Evolutionary conservation across 2,797 vertebrate species (phyloP).

Genomic region (Gymnothorax javanicus): DNA sequence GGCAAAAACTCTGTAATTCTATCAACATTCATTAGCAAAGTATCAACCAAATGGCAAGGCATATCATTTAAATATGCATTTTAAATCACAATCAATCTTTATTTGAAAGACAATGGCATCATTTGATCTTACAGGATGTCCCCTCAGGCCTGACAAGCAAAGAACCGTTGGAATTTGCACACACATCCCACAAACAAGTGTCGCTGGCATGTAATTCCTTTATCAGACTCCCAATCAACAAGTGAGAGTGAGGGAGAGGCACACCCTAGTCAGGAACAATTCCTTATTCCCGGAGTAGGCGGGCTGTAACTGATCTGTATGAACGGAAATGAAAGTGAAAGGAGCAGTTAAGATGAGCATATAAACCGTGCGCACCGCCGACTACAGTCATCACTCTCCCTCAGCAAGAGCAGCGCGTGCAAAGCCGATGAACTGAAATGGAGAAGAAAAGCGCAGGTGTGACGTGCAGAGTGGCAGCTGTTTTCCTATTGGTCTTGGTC

Average conservation of each 20-base stretch:
- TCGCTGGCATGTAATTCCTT: background rate
- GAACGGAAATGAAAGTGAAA: background rate
- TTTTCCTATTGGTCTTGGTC: background rate
- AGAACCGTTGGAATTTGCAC: background rate
- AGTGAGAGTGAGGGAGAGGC: background rate
- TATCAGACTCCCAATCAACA: background rate
- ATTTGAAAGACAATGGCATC: background rate
- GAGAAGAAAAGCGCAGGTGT: background rate
- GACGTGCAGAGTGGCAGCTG: background rate
- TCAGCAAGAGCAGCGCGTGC: background rate
- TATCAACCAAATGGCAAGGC: background rate
- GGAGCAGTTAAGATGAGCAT: background rate
- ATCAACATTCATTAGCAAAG: background rate
- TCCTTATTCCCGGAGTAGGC: background rate
- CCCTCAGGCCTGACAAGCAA: background rate
- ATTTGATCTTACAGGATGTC: background rate
- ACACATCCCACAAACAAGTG: background rate
- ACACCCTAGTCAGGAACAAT: background rate
- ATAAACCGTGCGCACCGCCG: background rate
- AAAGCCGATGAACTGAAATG: background rate
- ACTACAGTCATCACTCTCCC: background rate
- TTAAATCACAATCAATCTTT: no score
- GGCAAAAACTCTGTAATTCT: background rate
- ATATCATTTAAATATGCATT: background rate
- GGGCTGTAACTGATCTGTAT: background rate